Evolutionary conservation across 2,113 vertebrate genomes (phyloP).

Genomic region (Bos javanicus): DNA sequence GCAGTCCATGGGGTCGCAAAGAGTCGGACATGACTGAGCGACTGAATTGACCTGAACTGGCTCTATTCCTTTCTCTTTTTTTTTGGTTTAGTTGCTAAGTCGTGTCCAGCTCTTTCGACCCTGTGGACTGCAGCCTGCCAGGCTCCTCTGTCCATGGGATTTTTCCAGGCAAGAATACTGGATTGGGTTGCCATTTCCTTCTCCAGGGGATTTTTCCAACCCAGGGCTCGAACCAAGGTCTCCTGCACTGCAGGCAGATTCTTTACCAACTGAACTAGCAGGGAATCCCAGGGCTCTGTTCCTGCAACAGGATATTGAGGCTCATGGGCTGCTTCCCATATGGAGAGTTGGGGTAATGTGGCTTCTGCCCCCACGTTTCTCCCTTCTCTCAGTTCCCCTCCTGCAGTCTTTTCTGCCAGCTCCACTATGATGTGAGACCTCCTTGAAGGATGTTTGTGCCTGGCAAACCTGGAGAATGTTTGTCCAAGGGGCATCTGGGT

Average conservation of each 20-base stretch:
- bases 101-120: neutral
- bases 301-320: neutral
- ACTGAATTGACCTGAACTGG: neutral
- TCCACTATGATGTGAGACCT: neutral
- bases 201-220: neutral
- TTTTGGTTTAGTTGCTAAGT: neutral
- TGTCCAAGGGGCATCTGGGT: neutral
- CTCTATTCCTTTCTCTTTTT: neutral
- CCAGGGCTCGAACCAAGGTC: neutral
- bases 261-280: neutral
- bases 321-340: neutral
- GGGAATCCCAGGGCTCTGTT: neutral
- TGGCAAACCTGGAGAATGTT: neutral
- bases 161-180: neutral
- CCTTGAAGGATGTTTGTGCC: neutral
- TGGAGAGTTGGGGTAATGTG: neutral
- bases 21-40: neutral
- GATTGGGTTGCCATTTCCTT: neutral
- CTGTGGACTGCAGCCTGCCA: neutral
- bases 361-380: neutral
- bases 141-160: neutral
- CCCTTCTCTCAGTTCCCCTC: neutral
- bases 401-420: neutral
- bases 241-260: neutral
- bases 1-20: rapidly evolving